Percentiles rank a stretch among this genome's conserved stretches.
These are phyloP conservation scores for Ciona savignyi DNA, from an alignment of 23 tunicate species.

Conservation along the genomic window DNA sequence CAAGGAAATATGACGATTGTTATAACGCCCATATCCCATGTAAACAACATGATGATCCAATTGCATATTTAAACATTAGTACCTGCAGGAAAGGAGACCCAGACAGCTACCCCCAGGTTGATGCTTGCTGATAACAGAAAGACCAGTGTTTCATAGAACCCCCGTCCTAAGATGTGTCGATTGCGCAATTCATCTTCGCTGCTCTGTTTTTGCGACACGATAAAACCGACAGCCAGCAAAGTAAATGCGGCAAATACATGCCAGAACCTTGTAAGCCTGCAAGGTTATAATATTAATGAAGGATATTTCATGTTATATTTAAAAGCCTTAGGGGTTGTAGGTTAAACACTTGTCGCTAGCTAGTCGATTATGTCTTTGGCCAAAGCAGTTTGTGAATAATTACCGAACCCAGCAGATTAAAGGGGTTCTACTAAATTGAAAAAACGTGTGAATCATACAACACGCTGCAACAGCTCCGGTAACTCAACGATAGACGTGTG, in stretches of 20 bases:
- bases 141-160: constrained; percentile 11
- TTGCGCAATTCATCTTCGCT: neutral
- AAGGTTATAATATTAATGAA: no score
- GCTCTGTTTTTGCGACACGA: neutral
- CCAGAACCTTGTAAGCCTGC: no score
- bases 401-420: no score
- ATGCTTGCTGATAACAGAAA: constrained; percentile 32
- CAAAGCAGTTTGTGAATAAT: no score
- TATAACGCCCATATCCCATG: neutral
- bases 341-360: no score
- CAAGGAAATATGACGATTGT: neutral
- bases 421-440: no score
- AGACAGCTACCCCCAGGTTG: constrained; percentile 52
- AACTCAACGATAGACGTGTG: no score
- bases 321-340: no score
- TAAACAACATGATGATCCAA: neutral
- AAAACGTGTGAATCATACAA: no score
- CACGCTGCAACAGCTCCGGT: no score
- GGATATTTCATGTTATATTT: no score
- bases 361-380: no score
- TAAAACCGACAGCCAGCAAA: constrained; percentile 28
- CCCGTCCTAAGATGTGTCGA: constrained; percentile 8
- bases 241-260: constrained; percentile 33
- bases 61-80: neutral
- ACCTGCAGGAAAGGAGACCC: constrained; percentile 88